A percentile compares a stretch with the other conserved stretches of the same genome.
These are phyloP conservation scores for Stegodyphus dumicola DNA, from an alignment of 1,140 invertebrate genomes.

Conservation along the genomic window DNA sequence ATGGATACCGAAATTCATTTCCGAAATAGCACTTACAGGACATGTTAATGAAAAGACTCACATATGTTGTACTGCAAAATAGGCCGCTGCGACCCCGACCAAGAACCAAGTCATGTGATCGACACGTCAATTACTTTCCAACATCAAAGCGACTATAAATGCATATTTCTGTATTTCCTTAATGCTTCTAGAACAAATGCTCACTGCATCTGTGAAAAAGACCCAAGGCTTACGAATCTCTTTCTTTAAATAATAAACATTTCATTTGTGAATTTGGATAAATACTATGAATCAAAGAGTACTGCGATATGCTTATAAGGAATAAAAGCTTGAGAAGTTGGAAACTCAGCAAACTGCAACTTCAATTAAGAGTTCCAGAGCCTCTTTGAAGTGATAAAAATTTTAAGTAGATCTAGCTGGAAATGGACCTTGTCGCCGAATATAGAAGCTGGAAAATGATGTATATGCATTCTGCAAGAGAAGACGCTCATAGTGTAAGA, in stretches of 20 bases:
- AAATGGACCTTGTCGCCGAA: background rate
- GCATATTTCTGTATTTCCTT: no score
- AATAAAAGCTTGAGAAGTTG: background rate
- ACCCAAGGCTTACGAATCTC: no score
- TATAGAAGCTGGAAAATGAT: background rate
- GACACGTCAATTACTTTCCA: no score
- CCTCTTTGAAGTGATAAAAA: slow-evolving; percentile 11
- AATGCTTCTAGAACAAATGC: no score
- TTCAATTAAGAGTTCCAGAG: background rate
- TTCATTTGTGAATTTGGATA: background rate
- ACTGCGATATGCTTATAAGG: background rate
- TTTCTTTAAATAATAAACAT: background rate
- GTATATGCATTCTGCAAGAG: background rate
- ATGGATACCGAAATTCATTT: no score
- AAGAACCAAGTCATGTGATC: no score
- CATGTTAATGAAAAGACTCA: no score
- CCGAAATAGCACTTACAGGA: no score
- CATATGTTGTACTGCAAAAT: no score
- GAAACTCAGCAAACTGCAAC: background rate
- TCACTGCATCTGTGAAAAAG: no score
- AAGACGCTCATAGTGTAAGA: background rate
- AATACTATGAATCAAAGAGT: background rate
- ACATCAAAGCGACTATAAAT: no score
- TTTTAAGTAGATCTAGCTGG: background rate
- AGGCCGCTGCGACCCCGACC: no score